These are phyloP conservation scores for Megaceryle torquata DNA, from an alignment of 2,113 vertebrate genomes.

Conservation along the genomic window DNA sequence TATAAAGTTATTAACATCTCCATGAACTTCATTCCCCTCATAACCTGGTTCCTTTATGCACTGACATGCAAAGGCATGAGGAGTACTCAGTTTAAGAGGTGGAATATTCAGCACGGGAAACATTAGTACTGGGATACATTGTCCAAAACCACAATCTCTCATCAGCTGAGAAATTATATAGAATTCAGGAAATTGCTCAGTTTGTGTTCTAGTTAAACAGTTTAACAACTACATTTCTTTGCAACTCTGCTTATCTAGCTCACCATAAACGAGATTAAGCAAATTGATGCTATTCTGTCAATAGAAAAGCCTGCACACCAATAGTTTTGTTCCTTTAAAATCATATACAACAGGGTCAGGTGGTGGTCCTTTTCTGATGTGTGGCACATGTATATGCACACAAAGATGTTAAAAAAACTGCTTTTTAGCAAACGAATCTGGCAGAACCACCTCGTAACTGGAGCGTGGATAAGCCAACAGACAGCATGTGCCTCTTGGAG, in stretches of 20 bases:
- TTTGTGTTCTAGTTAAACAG: not conserved
- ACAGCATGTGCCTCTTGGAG: not conserved
- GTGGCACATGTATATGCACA: not conserved
- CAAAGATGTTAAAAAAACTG: not conserved
- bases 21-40: slow-evolving; percentile 54
- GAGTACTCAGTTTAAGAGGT: not conserved
- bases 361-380: not conserved
- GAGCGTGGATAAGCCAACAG: not conserved
- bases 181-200: not conserved
- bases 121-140: not conserved
- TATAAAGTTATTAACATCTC: slow-evolving; percentile 33
- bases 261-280: not conserved
- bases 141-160: not conserved
- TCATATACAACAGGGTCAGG: not conserved
- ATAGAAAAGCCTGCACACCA: not conserved
- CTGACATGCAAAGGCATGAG: slow-evolving; percentile 42
- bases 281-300: not conserved
- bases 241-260: not conserved
- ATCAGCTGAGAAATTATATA: not conserved
- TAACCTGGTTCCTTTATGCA: slow-evolving; percentile 12
- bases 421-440: not conserved
- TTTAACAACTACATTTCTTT: not conserved
- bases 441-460: not conserved
- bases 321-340: not conserved
- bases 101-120: not conserved